Base-by-base conservation (phyloP, 2,888 invertebrate species). In the Lamellibrachia satsuma region DNA sequence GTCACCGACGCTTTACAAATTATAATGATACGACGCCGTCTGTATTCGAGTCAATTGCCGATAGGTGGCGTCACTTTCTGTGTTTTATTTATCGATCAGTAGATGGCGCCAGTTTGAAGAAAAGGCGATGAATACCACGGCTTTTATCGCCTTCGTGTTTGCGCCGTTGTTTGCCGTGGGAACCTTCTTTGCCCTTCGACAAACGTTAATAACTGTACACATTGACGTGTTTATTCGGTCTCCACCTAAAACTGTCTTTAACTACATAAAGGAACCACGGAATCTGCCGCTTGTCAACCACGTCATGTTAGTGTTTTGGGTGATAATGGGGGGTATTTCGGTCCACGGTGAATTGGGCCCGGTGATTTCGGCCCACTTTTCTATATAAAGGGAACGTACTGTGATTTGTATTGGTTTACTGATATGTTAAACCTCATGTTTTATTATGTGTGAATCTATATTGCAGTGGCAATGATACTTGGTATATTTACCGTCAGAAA, bases 191-290 rank as follows among this genome's bases (percentile, higher is more conserved):
- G 75, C 22, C 75, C 75, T 75, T 0, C 75, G 75, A 22, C 75
- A 75, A 22, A 75, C 75, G 4, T 75, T 75, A 22, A 75, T 75
- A 75, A 75, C 75, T 75, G 75, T 75, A 75, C 75, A 75, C 22
- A 75, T 75, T 22, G 15, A 11, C n/a, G 75, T 75, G 22, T 75
- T 75, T 75, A 75, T 75, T 75, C 75, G 75, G n/a, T 15, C 75
- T 75, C 75, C 75, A 75, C 15, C 75, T 11, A 75, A 15, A 75
- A 22, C n/a, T 75, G 75, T 75, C 11, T 75, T 75, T 75, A n/a
- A 75, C 75, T 75, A 75, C 75, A 22, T 75, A 75, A 75, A 75
- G 75, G 75, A 75, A 75, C 75, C 75, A 75, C 75, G 75, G 22
- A 75, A 75, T 75, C n/a, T 75, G 6, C 75, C 75, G 22, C 75